A percentile compares a stretch with the other conserved stretches of the same genome.
These are phyloP conservation scores for Liparis tanakae DNA, from an alignment of 2,797 vertebrate genomes.

Conservation along the genomic window DNA sequence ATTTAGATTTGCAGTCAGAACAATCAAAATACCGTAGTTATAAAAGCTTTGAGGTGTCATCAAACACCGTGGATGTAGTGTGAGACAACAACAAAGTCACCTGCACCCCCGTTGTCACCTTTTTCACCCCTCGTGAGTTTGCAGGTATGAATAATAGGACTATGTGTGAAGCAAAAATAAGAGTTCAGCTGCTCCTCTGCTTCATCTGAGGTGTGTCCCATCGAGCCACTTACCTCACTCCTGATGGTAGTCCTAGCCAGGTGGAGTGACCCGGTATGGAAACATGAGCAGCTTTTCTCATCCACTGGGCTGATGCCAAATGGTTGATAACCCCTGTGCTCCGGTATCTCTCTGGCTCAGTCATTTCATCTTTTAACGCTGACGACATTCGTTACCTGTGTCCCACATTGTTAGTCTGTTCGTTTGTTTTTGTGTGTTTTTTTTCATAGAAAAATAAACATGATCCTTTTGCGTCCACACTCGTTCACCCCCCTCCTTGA, in stretches of 20 bases:
- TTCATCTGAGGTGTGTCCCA: slow-evolving; percentile 16
- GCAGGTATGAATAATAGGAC: too few relatives aligned
- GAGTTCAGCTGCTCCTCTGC: neutral
- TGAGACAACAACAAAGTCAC: too few relatives aligned
- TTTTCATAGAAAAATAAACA: neutral
- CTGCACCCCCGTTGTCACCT: too few relatives aligned
- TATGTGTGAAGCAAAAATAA: neutral
- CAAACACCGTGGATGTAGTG: too few relatives aligned
- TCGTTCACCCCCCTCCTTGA: neutral
- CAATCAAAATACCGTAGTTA: too few relatives aligned
- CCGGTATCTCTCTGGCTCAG: neutral
- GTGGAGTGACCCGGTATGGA: slow-evolving; percentile 8
- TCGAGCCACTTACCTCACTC: slow-evolving; percentile 18
- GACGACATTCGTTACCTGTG: neutral
- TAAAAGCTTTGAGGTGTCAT: too few relatives aligned
- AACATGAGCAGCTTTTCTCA: slow-evolving; percentile 20
- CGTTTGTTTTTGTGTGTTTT: neutral
- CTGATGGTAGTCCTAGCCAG: slow-evolving; percentile 21
- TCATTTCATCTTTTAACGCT: slow-evolving; percentile 17
- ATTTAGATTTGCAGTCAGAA: too few relatives aligned
- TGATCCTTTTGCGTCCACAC: neutral
- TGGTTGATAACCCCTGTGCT: neutral
- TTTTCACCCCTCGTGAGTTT: too few relatives aligned
- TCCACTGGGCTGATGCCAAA: neutral
- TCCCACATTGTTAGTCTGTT: neutral